Percentiles rank a stretch among this genome's conserved stretches.
These are phyloP conservation scores for Mus spicilegus DNA, from an alignment of 2,113 vertebrate genomes.

Conservation along the genomic window DNA sequence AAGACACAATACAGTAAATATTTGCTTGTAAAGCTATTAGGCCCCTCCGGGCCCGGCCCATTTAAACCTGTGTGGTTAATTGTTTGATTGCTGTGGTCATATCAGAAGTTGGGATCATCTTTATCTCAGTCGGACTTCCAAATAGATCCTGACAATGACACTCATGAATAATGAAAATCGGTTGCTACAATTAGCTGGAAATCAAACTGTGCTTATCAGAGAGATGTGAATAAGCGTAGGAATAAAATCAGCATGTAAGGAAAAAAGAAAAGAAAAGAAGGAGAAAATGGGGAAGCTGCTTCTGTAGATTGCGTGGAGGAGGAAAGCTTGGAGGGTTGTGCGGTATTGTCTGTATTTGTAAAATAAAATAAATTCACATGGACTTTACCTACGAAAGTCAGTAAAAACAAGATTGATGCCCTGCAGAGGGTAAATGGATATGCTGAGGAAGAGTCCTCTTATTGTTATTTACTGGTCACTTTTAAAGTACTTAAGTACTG, in stretches of 20 bases:
- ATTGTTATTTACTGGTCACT: not conserved
- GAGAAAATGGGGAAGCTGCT: not conserved
- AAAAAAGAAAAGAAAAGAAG: no score
- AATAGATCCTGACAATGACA: constrained; percentile 84
- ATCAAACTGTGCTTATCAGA: constrained; percentile 83
- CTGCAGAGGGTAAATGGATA: no score
- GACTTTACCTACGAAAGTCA: not conserved
- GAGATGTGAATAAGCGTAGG: constrained; percentile 68
- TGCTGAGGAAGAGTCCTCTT: not conserved
- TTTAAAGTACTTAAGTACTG: not conserved
- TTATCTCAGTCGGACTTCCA: constrained; percentile 76
- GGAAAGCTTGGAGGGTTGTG: no score
- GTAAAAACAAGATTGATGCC: not conserved
- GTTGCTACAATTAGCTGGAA: constrained; percentile 84
- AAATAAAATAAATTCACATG: not conserved
- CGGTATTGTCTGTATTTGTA: not conserved
- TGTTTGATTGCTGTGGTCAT: constrained; percentile 78
- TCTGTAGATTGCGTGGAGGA: not conserved
- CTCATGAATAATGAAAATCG: constrained; percentile 84
- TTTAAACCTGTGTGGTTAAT: constrained; percentile 80
- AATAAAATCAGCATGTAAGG: constrained; percentile 66
- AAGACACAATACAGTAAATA: constrained; percentile 53
- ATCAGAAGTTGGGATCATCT: constrained; percentile 74
- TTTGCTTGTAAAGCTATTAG: constrained; percentile 66
- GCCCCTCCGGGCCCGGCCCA: constrained; percentile 8